Conservation (phyloP, 2,113 vertebrate species). For the Syrrhaptes paradoxus region DNA sequence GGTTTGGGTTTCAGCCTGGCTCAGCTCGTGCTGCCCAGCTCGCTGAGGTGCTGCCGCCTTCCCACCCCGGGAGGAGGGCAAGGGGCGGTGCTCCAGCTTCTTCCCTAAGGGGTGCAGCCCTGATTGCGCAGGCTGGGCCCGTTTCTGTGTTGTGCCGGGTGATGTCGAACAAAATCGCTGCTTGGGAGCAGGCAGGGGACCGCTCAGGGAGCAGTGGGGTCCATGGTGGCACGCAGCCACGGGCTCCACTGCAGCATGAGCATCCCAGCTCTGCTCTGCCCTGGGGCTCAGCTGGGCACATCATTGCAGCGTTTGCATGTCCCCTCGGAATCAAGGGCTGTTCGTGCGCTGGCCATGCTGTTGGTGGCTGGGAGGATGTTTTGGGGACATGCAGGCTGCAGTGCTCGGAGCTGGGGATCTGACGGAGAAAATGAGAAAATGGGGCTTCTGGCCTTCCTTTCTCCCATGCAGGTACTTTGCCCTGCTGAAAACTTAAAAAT, state of each 20-base stretch:
- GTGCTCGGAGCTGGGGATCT: neutral
- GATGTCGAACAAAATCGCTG: rapidly evolving
- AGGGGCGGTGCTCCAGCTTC: neutral
- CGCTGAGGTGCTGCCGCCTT: neutral
- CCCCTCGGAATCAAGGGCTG: neutral
- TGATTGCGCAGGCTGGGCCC: rapidly evolving
- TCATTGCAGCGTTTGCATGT: neutral
- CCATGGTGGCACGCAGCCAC: too few relatives aligned
- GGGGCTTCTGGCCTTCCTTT: neutral
- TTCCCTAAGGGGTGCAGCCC: neutral
- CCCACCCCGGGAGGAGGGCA: neutral
- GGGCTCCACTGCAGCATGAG: neutral
- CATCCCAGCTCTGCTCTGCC: neutral
- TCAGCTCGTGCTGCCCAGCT: neutral
- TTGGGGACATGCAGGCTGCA: neutral
- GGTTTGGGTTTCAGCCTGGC: neutral
- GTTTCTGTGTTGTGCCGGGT: rapidly evolving
- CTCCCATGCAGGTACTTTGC: rapidly evolving
- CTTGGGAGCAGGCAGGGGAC: neutral
- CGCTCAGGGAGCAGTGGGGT: neutral
- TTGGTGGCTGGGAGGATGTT: neutral
- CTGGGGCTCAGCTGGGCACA: rapidly evolving
- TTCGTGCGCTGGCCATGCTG: neutral
- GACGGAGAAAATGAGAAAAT: neutral
- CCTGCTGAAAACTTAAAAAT: neutral